Percentiles rank a stretch among this genome's conserved stretches.
phyloP scores from a whole-genome alignment of 2,113 vertebrate genomes.

The Jacana jacana region DNA sequence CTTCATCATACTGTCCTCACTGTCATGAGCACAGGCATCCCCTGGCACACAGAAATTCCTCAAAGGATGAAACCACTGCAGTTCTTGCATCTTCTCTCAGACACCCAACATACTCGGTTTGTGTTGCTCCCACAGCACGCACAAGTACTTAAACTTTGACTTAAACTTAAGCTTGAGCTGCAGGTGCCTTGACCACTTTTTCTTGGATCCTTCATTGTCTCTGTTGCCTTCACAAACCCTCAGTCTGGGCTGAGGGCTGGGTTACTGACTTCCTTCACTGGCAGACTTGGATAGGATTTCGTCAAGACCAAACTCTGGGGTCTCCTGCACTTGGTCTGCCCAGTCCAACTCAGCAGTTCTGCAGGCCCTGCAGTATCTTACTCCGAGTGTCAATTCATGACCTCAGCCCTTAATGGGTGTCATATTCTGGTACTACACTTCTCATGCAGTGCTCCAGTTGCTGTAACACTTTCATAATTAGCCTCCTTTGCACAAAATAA shows the following conservation, averaged over 20 bases:
- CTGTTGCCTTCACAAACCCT: not conserved
- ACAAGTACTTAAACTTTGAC: not conserved
- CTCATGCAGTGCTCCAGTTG: not conserved
- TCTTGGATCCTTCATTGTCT: not conserved
- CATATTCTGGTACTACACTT: not conserved
- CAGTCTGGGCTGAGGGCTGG: not conserved
- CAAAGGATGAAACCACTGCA: not conserved
- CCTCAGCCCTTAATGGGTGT: not conserved
- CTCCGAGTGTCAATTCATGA: not conserved
- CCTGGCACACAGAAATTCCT: not conserved
- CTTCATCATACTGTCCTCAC: not conserved
- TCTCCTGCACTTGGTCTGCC: not conserved
- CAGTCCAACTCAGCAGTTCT: not conserved
- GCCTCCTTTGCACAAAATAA: not conserved
- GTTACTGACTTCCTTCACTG: not conserved
- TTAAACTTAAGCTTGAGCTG: not conserved
- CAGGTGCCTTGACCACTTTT: not conserved
- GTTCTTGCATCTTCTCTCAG: not conserved
- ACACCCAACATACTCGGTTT: not conserved
- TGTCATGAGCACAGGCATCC: not conserved
- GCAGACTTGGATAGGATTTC: not conserved
- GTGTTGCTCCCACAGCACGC: not conserved
- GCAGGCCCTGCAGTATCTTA: not conserved
- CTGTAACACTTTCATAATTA: not conserved
- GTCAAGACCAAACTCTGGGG: accelerated